Conservation (phyloP, 2,888 invertebrate genomes). For the Chaetogeoica ovagalla region DNA sequence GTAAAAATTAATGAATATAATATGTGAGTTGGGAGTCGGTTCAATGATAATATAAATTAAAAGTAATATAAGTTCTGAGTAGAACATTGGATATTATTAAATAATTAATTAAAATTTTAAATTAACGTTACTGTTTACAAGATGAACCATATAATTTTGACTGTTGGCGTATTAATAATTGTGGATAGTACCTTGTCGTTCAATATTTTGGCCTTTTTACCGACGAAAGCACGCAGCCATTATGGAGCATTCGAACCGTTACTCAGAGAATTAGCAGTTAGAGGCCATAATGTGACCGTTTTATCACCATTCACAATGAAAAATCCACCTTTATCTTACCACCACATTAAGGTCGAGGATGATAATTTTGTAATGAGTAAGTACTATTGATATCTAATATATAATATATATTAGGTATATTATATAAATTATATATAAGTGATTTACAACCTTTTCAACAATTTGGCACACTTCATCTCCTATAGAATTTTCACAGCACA, state of each 20-base stretch:
- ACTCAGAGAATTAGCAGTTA: slow-evolving; percentile 16
- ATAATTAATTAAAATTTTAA: too few relatives aligned
- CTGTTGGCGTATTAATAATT: not conserved
- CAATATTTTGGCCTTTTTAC: slow-evolving; percentile 37
- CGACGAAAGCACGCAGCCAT: slow-evolving; percentile 34
- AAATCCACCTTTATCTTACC: slow-evolving; percentile 34
- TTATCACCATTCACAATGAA: slow-evolving; percentile 24
- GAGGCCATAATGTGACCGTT: slow-evolving; percentile 38
- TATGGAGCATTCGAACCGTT: slow-evolving; percentile 39
- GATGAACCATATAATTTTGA: not conserved
- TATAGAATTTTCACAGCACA: too few relatives aligned
- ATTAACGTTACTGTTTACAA: too few relatives aligned
- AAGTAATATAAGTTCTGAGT: not conserved
- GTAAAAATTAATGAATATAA: not conserved
- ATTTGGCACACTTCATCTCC: too few relatives aligned
- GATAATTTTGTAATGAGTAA: slow-evolving; percentile 14
- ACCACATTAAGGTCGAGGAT: slow-evolving; percentile 35
- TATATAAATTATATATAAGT: too few relatives aligned
- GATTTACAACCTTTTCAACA: too few relatives aligned
- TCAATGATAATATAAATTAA: not conserved
- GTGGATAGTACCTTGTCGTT: slow-evolving; percentile 1
- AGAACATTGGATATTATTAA: not conserved
- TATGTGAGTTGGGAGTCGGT: not conserved
- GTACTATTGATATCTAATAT: not conserved
- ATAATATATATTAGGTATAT: too few relatives aligned